phyloP scores from a whole-genome alignment of 64 coral and sea anemone species.

The Montipora capricornis region DNA sequence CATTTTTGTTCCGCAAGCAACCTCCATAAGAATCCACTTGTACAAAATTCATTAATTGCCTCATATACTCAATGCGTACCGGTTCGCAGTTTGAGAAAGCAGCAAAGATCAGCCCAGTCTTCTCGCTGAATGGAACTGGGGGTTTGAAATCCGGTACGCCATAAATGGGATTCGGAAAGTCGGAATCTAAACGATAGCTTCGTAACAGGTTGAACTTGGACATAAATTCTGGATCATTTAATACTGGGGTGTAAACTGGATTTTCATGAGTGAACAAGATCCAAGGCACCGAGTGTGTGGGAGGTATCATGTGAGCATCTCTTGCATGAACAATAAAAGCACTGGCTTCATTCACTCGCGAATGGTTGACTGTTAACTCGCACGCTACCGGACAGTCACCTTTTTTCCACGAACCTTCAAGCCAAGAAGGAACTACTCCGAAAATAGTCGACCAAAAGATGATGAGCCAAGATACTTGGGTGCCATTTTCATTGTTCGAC shows the following conservation, averaged over 20 bases:
- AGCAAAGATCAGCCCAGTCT: slow-evolving; percentile 40
- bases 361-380: too few species aligned
- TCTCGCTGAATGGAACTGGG: slow-evolving; percentile 49
- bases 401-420: too few species aligned
- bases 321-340: slow-evolving; percentile 34
- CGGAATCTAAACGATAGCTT: slow-evolving; percentile 45
- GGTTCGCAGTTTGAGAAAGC: too few species aligned
- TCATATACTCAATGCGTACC: slow-evolving; percentile 26
- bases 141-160: slow-evolving; percentile 20
- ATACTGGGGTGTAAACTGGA: slow-evolving; percentile 60
- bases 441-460: too few species aligned
- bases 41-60: slow-evolving; percentile 63
- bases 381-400: not conserved
- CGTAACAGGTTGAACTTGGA: slow-evolving; percentile 15
- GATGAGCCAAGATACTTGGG: too few species aligned
- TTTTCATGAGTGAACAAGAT: slow-evolving; percentile 14
- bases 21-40: not conserved
- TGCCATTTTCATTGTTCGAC: too few species aligned
- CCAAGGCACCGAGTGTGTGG: too few species aligned
- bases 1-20: slow-evolving; percentile 65
- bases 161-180: not conserved
- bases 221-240: not conserved
- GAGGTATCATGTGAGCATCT: too few species aligned
- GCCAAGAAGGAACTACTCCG: too few species aligned
- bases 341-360: not conserved